Evolutionary conservation across 2,113 vertebrate species (phyloP), one percentile per base, ranked within the genome.

Genomic region (Euleptes europaea): DNA sequence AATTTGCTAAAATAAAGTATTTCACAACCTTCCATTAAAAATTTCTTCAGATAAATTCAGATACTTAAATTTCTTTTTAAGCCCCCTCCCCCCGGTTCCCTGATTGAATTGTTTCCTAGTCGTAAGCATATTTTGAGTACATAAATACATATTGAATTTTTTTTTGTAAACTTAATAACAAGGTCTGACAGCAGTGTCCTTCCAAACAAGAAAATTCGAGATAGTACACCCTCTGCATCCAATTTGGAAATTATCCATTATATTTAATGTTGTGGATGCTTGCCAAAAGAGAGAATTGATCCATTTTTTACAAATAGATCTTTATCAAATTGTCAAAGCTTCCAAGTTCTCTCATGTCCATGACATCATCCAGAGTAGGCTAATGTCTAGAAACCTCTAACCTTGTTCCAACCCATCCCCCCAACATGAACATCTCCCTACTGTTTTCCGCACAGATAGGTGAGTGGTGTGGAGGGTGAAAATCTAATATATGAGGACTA

Each of bases 1-100:
- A 87, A 69, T 91, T 91, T 90, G 69, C 79, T 94, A 86, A 90
- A 57, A 88, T 91, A 87, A 73, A 86, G 87, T 84, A 91, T 88
- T 86, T 40, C 76, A 89, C 90, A 92, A 86, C 83, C 33, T 84
- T 79, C 90, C 35, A 66, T 80, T 86, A 54, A 90, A 91, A 81
- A 88, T 15, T 17, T 89, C 60, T 84, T 88, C 44, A 89, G 72
- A 84, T 65, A 81, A 89, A 88, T 12, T 84, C 63, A 77, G 57
- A 84, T 85, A 75, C 54, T 90, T 89, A 31, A 33, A 91, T 87
- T 86, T 83, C 51, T 66, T 86, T 88, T 44, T 78, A 74, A 84
- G 86, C 31, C 78, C 83, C n/a, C 80, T 26, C 80, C 31, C 54
- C 17, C 54, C 15, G 2, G 17, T 57, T 57, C 54, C 54, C 72